These are phyloP conservation scores for Pseudoips prasinana DNA, from an alignment of 2,888 invertebrate species.

Conservation along the genomic window DNA sequence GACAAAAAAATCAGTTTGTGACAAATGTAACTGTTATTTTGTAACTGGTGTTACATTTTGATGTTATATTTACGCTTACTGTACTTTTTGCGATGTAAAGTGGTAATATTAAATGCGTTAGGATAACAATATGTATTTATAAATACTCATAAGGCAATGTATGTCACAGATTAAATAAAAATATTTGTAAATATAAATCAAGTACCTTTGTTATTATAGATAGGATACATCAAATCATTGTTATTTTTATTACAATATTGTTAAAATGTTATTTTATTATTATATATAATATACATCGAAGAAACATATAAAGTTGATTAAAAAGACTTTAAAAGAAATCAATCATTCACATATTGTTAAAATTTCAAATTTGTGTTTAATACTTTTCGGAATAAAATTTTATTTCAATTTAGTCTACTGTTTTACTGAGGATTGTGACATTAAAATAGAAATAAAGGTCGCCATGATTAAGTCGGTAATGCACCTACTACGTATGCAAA, in stretches of 20 bases:
- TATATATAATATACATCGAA: too few species aligned
- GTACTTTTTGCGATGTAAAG: too few species aligned
- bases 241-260: constrained; percentile 29
- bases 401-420: constrained; percentile 13
- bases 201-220: constrained; percentile 38
- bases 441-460: neutral
- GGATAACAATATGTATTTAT: constrained; percentile 36
- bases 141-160: constrained; percentile 47
- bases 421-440: constrained; percentile 14
- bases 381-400: constrained; percentile 12
- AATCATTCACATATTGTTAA: constrained; percentile 2
- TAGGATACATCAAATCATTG: constrained; percentile 25
- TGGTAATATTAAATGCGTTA: neutral
- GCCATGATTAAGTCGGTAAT: too few species aligned
- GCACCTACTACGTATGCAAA: too few species aligned
- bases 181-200: constrained; percentile 60
- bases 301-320: neutral
- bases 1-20: too few species aligned
- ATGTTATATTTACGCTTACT: neutral
- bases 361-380: constrained; percentile 17
- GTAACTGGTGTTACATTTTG: neutral
- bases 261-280: constrained; percentile 23
- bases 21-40: too few species aligned
- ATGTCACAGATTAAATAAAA: constrained; percentile 38
- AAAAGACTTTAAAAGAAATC: neutral